Evolutionary conservation across 2,113 vertebrate genomes (phyloP), one percentile per base, ranked within the genome.

Genomic region (Cepphus grylle): DNA sequence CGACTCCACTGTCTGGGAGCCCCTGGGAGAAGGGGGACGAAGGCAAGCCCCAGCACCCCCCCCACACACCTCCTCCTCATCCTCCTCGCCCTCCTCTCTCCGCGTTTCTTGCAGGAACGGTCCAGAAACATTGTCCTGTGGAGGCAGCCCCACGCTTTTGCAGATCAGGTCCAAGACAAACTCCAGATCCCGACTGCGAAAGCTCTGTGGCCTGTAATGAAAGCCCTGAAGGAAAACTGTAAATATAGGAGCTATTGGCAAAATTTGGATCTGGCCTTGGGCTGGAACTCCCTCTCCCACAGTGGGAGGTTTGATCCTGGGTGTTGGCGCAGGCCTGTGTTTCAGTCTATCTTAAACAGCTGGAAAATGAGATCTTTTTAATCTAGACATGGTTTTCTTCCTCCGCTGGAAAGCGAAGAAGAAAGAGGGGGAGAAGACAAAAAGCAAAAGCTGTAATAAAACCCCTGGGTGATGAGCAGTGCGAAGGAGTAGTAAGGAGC

Each of bases 111-210:
- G 2, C 65, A 56, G 72, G 76, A 96, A 20, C 72, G 29, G 34
- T 69, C 66, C 91, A 84, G 91, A 85, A 53, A 40, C 6, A 1
- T 7, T 8, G 0, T 62, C 23, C 45, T 9, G 25, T 21, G 32
- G 40, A 85, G 66, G 86, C 94, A 94, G 86, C 86, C 86, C 89
- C 86, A 69, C 8, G 2, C 56, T 80, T 67, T 14, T 77, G 59
- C 94, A 93, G 61, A 27, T 29, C 47, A 5, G n/a, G 42, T 82
- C 94, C 94, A 96, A 95, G 96, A 97, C 91, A 96, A 96, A 96
- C 86, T 96, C 90, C 96, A 96, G 96, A 94, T 61, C 82, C 93
- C 0, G 73, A 38, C 94, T 89, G 92, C 1, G 5, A 88, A 78
- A 81, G 87, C 84, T 93, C 95, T 58, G 87, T 16, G 87, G 84